Evolutionary conservation across 2,797 vertebrate genomes (phyloP), one percentile per base, ranked within the genome.

Genomic region (Diplodus sargus): DNA sequence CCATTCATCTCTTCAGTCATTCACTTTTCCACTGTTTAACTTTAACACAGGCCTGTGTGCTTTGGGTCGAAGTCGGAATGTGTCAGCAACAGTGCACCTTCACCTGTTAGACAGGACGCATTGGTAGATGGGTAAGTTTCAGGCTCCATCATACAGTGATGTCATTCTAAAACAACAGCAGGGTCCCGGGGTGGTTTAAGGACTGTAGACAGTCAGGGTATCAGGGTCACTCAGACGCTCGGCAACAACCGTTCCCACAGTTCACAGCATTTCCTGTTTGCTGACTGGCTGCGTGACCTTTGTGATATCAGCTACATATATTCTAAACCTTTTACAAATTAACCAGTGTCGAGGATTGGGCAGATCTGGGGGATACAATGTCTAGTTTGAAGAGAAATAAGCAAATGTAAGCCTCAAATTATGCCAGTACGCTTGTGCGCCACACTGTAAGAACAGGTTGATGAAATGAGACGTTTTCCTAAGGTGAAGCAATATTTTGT

Each of bases 1-100:
- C 51, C 64, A 70, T 87, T 83, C 52, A 78, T 57, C 81, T 76
- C 47, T 79, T 82, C 66, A 57, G 83, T 84, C 83, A 85, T 69
- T 81, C 62, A 63, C 78, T 83, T 82, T 86, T 84, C 83, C 77
- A 78, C 63, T 66, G 39, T 67, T 87, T 82, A 61, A 56, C 53
- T 87, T 81, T 64, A n/a, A 39, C 58, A 61, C 68, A 75, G 66
- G 74, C 45, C 76, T 87, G 78, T 87, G 70, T 88, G 68, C 79
- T 87, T 88, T 87, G 84, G 88, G 83, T 74, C 49, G 23, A 51
- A 25, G 65, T 18, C 42, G 88, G 85, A 92, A 90, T 85, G 74
- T 82, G 84, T 87, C 72, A 34, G 83, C 84, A 88, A 83, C 45
- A 0, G 76, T 81, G 72, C 84, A 88, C 77, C 75, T 82, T 81